A percentile compares a stretch with the other conserved stretches of the same genome.
Conservation (phyloP, 2,797 vertebrate genomes). For the Ispidina picta region DNA sequence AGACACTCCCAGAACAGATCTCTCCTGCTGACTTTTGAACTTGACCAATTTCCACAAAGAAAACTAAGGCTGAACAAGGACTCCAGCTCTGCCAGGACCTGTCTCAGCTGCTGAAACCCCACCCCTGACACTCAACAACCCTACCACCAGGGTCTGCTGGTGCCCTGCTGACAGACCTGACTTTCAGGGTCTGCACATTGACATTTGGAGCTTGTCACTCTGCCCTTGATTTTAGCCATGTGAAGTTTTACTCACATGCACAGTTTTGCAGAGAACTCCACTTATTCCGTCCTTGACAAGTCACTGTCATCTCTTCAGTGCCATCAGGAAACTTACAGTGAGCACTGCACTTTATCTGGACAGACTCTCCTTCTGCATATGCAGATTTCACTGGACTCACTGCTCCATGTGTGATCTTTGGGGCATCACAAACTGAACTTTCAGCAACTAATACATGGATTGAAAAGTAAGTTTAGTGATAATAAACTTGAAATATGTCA, state of each 20-base stretch:
- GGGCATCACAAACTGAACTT: background rate
- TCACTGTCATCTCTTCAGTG: background rate
- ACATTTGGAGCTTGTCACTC: background rate
- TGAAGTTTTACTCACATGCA: background rate
- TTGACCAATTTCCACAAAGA: background rate
- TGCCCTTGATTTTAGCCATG: background rate
- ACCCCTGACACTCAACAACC: background rate
- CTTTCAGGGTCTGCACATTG: background rate
- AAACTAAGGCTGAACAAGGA: background rate
- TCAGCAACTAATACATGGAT: accelerated
- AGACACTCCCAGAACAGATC: background rate
- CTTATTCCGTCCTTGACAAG: background rate
- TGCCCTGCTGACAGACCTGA: background rate
- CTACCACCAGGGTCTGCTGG: background rate
- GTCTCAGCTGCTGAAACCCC: background rate
- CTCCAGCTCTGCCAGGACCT: background rate
- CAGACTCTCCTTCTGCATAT: background rate
- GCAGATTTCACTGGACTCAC: background rate
- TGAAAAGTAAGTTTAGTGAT: background rate
- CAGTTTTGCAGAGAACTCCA: constrained; percentile 16
- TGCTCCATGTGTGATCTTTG: background rate
- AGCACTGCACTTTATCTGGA: background rate
- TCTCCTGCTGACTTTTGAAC: background rate
- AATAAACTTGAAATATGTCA: background rate
- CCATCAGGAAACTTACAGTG: constrained; percentile 6